Conservation (phyloP, 2,888 invertebrate genomes). For the Marasmarcha lunaedactyla region DNA sequence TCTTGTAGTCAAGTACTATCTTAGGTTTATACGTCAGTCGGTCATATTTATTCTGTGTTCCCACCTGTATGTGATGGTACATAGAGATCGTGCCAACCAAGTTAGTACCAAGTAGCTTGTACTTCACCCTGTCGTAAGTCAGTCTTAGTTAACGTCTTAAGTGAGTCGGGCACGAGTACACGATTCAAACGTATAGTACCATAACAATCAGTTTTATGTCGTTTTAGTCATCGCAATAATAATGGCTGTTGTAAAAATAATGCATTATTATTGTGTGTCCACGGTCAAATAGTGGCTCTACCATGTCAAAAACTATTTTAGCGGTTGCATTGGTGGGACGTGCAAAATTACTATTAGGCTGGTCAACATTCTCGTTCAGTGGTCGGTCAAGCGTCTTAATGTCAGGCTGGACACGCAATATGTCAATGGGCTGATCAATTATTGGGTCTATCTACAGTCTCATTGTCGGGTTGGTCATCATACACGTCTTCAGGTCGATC, state of each 20-base stretch:
- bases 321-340: background rate
- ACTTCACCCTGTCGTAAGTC: slow-evolving; percentile 15
- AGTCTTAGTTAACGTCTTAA: slow-evolving; percentile 12
- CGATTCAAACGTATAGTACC: slow-evolving; percentile 16
- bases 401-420: no score
- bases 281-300: slow-evolving; percentile 2
- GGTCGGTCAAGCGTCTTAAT: no score
- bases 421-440: no score
- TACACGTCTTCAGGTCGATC: slow-evolving; percentile 2
- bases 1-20: slow-evolving; percentile 16
- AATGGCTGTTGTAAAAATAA: slow-evolving; percentile 19
- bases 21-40: slow-evolving; percentile 11
- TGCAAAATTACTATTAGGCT: background rate
- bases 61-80: slow-evolving; percentile 6
- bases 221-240: slow-evolving; percentile 14
- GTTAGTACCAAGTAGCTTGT: slow-evolving; percentile 10
- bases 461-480: background rate
- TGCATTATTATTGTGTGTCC: slow-evolving; percentile 16
- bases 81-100: slow-evolving; percentile 14
- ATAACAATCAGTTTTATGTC: slow-evolving; percentile 12
- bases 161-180: slow-evolving; percentile 15
- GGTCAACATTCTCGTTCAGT: slow-evolving; percentile 1
- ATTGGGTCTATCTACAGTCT: no score
- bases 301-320: slow-evolving; percentile 2
- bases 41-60: slow-evolving; percentile 7